Conservation (phyloP, 2,797 vertebrate genomes). For the Sebastes oblongus region DNA sequence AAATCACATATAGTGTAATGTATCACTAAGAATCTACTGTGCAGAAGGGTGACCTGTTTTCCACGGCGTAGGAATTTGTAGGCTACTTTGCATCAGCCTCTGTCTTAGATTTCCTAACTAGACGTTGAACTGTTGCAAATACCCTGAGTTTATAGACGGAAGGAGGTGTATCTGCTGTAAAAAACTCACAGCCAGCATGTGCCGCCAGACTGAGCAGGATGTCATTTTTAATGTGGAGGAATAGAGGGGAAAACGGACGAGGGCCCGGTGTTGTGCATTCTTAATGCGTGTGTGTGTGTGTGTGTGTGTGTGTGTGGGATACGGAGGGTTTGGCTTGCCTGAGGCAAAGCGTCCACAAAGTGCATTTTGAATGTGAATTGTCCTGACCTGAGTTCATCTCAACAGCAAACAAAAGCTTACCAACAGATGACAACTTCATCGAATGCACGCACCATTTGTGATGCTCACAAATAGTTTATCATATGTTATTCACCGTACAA, state of each 20-base stretch:
- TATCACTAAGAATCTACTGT: neutral
- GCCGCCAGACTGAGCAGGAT: constrained; percentile 38
- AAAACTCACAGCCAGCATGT: constrained; percentile 39
- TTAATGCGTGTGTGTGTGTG: constrained; percentile 28
- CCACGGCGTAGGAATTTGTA: neutral
- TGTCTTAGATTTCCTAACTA: neutral
- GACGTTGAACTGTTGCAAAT: constrained; percentile 11
- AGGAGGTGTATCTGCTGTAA: constrained; percentile 20
- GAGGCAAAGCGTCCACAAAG: constrained; percentile 40
- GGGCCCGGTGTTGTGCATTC: constrained; percentile 32
- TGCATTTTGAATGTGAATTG: constrained; percentile 52
- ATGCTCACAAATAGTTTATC: neutral
- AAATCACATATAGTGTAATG: constrained; percentile 10
- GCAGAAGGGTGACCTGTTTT: neutral
- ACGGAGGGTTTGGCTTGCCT: constrained; percentile 36
- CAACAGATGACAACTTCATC: constrained; percentile 15
- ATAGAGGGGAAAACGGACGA: constrained; percentile 26
- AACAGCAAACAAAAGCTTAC: constrained; percentile 30
- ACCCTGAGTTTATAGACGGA: constrained; percentile 15
- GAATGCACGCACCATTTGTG: neutral
- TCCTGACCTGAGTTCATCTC: constrained; percentile 49
- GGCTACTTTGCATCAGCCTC: neutral
- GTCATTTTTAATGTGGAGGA: constrained; percentile 52
- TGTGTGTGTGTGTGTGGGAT: neutral
- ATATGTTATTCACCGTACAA: neutral